Evolutionary conservation across 2,888 invertebrate genomes (phyloP).

Genomic region (Oscheius onirici): DNA sequence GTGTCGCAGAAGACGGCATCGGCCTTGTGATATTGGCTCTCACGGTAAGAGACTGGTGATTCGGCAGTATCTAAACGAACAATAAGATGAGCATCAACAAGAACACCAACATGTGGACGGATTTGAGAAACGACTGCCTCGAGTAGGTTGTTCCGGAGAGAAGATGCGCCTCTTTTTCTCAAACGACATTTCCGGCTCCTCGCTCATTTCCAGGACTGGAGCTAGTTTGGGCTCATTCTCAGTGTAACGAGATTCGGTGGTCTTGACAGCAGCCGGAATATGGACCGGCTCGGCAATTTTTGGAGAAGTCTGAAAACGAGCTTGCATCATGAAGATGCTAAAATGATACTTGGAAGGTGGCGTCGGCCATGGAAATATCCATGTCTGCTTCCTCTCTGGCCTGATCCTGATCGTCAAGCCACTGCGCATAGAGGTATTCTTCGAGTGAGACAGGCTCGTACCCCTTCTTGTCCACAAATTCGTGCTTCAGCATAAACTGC

Average conservation of each 20-base stretch:
- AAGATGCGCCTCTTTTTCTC: slow-evolving; percentile 11
- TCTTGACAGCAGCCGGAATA: too few species aligned
- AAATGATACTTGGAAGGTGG: too few species aligned
- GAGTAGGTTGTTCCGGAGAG: not conserved
- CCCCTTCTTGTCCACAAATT: slow-evolving; percentile 14
- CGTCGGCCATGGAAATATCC: slow-evolving; percentile 4
- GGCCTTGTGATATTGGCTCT: slow-evolving; percentile 22
- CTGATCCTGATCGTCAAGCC: not conserved
- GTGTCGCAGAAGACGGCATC: slow-evolving; percentile 29
- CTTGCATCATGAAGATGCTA: too few species aligned
- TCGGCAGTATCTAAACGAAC: not conserved
- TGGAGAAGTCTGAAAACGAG: too few species aligned
- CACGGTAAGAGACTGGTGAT: slow-evolving; percentile 16
- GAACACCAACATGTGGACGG: not conserved
- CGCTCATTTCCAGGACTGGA: slow-evolving; percentile 1
- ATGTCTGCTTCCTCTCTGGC: slow-evolving; percentile 4
- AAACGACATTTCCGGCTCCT: not conserved
- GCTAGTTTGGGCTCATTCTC: not conserved
- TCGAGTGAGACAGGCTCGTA: slow-evolving; percentile 1
- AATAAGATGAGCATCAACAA: not conserved
- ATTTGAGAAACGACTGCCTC: not conserved
- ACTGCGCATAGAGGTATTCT: not conserved
- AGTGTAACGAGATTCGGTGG: too few species aligned
- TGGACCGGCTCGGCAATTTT: too few species aligned
- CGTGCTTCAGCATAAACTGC: not conserved